Base-by-base conservation (phyloP, 2,113 vertebrate species). In the Neopipo cinnamomea region DNA sequence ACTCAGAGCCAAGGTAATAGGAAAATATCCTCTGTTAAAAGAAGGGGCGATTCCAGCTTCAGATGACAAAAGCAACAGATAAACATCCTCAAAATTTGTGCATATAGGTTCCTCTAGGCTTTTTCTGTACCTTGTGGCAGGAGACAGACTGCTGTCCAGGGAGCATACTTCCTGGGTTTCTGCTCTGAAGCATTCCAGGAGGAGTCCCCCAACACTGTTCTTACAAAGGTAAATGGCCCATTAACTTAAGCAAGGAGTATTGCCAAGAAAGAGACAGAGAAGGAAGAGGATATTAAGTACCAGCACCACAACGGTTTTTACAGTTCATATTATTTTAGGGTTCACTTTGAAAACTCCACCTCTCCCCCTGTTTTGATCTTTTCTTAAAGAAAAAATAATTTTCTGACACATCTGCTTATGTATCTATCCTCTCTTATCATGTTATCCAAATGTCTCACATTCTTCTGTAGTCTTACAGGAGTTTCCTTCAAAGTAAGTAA, bases 51-150 rank as follows among this genome's bases (percentile, higher is more conserved):
- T 37, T 84, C 52, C 71, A 65, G 56, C 35, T 77, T 70, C 37
- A 24, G 9, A 1, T 93, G 31, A 82, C 73, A 89, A 79, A 87
- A 89, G 25, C 6, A 8, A 39, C 25, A 24, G 37, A 33, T 31
- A 56, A 77, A 84, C 22, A 70, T 31, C 31, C 41, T 73, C n/a
- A 14, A 35, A 73, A 53, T 70, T 11, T 31, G 39, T 31, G 20
- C 20, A 9, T 2, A 42, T 23, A 49, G 41, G 37, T 67, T 74
- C 15, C 22, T 16, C 33, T 0, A 0, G 20, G 35, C 3, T 83
- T 59, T 37, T 55, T 33, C 27, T 75, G 42, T n/a, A 28, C 20
- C 18, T 31, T 56, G 16, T 11, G 50, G 39, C 39, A 59, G 33
- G n/a, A 81, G 70, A 46, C 25, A 55, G 59, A 35, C 9, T 31